Evolutionary conservation across 64 coral and sea anemone genomes (phyloP).

Genomic region (Montipora sp.): DNA sequence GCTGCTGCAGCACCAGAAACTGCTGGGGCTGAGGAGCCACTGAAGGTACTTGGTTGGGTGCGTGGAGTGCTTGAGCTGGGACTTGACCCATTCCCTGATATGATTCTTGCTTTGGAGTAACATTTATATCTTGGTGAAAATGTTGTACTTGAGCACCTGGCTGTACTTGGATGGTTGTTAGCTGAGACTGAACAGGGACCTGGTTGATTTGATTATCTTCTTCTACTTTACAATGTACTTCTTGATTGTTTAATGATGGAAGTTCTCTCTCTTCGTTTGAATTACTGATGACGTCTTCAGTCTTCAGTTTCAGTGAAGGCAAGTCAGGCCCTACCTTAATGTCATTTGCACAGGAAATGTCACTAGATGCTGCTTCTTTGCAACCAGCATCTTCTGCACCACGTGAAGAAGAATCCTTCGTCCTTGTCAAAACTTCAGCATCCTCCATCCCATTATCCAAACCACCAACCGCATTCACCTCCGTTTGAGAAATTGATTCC

Average conservation of each 20-base stretch:
- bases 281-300: neutral
- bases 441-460: neutral
- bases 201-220: neutral
- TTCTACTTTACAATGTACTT: neutral
- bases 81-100: neutral
- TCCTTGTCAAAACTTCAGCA: neutral
- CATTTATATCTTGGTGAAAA: neutral
- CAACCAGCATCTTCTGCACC: neutral
- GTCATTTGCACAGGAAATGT: neutral
- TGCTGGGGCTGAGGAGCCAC: constrained; percentile 62
- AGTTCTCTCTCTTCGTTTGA: neutral
- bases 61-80: neutral
- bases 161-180: neutral
- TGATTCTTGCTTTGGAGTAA: neutral
- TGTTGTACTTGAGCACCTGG: neutral
- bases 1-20: constrained; percentile 54
- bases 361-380: neutral
- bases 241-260: neutral
- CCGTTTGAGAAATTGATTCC: neutral
- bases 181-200: neutral
- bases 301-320: neutral
- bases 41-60: constrained; percentile 16
- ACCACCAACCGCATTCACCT: constrained; percentile 23
- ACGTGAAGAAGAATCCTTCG: neutral
- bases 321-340: neutral